Evolutionary conservation across 1,140 invertebrate genomes (phyloP).

Genomic region (Aphaenogaster ashmeadi): DNA sequence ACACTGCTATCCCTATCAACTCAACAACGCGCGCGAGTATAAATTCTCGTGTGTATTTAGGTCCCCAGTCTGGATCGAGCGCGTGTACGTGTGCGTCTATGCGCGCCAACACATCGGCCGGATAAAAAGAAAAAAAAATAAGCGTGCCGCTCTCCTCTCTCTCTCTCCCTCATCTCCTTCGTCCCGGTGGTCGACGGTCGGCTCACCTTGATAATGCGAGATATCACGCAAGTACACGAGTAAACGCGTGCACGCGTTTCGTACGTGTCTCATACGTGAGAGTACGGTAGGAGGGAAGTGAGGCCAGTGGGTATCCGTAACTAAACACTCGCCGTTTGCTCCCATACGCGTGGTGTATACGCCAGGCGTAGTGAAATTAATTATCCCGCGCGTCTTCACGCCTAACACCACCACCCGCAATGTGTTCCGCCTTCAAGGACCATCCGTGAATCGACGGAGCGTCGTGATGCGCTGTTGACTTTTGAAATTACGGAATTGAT

Average conservation of each 20-base stretch:
- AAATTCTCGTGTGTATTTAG: conserved; percentile 53
- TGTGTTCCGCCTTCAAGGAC: background rate
- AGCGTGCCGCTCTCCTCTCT: conserved; percentile 17
- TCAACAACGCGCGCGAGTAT: conserved; percentile 66
- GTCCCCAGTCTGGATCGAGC: conserved; percentile 36
- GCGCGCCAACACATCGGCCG: conserved; percentile 45
- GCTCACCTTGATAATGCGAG: conserved; percentile 79
- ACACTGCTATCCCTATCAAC: conserved; percentile 80
- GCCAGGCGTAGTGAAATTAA: conserved; percentile 66
- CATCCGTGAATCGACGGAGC: background rate
- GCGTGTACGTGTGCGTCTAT: background rate
- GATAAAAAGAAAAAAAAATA: conserved; percentile 71
- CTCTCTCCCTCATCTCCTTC: background rate
- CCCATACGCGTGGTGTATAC: conserved; percentile 4
- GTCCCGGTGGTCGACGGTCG: conserved; percentile 59
- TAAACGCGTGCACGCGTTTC: conserved; percentile 49
- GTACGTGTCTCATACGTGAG: conserved; percentile 27
- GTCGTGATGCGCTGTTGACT: background rate
- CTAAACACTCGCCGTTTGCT: conserved; percentile 66
- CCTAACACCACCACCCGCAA: background rate
- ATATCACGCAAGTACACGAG: conserved; percentile 75
- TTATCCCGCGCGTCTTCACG: conserved; percentile 53
- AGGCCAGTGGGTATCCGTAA: conserved; percentile 71
- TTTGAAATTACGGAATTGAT: background rate
- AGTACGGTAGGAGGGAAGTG: conserved; percentile 48